These are phyloP conservation scores for Tretioscincus oriximinensis DNA, from an alignment of 2,113 vertebrate genomes.

Conservation along the genomic window DNA sequence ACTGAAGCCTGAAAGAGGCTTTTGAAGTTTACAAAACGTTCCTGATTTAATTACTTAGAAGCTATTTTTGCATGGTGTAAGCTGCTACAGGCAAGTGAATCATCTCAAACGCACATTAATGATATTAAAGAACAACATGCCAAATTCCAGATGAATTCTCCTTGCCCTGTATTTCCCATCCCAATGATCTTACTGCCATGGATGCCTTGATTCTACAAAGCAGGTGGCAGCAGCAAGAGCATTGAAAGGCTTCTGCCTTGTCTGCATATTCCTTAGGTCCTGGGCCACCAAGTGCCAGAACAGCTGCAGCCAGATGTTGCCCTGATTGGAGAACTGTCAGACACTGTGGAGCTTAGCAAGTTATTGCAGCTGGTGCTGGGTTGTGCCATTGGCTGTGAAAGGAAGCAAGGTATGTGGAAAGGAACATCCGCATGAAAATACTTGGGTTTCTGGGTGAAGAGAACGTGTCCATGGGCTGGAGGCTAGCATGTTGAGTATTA, in stretches of 20 bases:
- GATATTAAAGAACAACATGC: neutral
- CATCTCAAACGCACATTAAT: neutral
- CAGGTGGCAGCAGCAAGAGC: neutral
- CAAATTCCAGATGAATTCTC: neutral
- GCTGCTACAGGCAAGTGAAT: neutral
- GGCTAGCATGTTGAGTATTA: neutral
- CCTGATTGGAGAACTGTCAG: constrained; percentile 82
- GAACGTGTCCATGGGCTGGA: neutral
- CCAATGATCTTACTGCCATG: neutral
- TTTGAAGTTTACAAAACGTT: neutral
- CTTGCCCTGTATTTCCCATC: neutral
- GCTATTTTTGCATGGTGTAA: neutral
- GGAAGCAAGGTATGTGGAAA: constrained; percentile 82
- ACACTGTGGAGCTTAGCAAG: constrained; percentile 82
- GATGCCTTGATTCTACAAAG: neutral
- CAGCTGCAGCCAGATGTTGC: constrained; percentile 82
- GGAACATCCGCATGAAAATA: neutral
- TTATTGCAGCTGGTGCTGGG: constrained; percentile 87
- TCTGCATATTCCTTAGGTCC: constrained; percentile 67
- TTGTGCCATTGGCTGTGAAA: constrained; percentile 90
- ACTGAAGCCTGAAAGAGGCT: neutral
- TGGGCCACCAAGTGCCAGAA: constrained; percentile 81
- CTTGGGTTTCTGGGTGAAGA: neutral
- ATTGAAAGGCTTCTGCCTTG: neutral
- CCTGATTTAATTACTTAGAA: neutral